Base-by-base conservation (phyloP, 2,888 invertebrate genomes). In the Leucophora obtusa region DNA sequence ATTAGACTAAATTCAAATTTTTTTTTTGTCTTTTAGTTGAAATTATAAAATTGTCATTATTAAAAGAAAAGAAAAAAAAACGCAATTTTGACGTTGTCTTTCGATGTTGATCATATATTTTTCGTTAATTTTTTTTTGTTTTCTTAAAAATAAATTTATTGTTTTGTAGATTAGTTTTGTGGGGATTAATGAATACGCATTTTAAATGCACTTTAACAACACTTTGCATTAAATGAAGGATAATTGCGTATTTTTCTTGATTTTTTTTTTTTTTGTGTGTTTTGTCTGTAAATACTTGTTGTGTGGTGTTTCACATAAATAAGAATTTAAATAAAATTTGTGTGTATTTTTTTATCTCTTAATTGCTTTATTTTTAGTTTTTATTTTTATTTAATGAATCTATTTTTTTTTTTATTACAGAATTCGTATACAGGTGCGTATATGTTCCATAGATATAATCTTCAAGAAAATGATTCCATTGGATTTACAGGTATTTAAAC, bases 351-450 rank as follows among this genome's bases (percentile, higher is more conserved):
- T 66, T 50, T 60, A 51, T 51, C 8, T 68, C 28, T 80, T 77
- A 77, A 70, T 74, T 73, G 77, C 53, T 81, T 77, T 66, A 77
- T 73, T 81, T 69, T 66, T 73, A 69, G 15, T 47, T 63, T 63
- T 56, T 53, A 17, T 56, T 50, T 51, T 63, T 59, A n/a, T 15
- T 62, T 47, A 50, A 11, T 51, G 18, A 21, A 24, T 51, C 51
- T 53, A 68, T 75, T 58, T 63, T 9, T 14, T n/a, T 47, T 83
- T 59, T 84, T 71, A 56, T 87, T 86, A 60, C 86, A 90, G 91
- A 89, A 87, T 82, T 89, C 89, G 2, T 91, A 89, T 84, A 87
- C 91, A 59, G 89, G 89, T 77, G 89, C 87, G 68, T 90, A 90
- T 86, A 85, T 90, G 77, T 87, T 89, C 81, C 89, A 90, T 81